These are phyloP conservation scores for Bryconaethiops microstoma DNA, from an alignment of 2,797 vertebrate genomes.

Conservation along the genomic window DNA sequence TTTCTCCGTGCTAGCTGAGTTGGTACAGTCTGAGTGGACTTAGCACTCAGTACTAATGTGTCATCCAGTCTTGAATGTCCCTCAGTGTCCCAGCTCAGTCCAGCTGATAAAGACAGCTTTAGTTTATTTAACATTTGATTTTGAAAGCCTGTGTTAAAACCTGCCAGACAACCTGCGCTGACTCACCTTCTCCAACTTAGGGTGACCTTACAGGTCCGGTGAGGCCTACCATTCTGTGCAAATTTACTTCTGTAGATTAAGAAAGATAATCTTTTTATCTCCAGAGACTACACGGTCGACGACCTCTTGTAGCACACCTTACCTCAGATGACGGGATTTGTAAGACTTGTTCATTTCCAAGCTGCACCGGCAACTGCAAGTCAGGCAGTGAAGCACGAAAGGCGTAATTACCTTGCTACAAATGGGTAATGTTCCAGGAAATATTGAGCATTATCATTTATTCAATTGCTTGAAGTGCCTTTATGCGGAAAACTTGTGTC, in stretches of 20 bases:
- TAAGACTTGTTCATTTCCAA: not conserved
- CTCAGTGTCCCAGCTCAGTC: not conserved
- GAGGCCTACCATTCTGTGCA: not conserved
- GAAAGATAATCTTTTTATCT: not conserved
- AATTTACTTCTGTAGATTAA: not conserved
- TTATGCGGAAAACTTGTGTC: not conserved
- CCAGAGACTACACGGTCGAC: not conserved
- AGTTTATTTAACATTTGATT: not conserved
- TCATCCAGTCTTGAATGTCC: not conserved
- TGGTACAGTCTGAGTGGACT: conserved; percentile 24
- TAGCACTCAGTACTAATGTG: conserved; percentile 13
- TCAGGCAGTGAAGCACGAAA: not conserved
- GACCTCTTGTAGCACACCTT: not conserved
- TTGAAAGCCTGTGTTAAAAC: not conserved
- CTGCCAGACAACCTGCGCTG: not conserved
- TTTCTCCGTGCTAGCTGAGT: not conserved
- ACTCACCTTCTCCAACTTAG: not conserved
- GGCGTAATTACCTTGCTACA: not conserved
- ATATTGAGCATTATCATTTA: not conserved
- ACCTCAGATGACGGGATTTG: not conserved
- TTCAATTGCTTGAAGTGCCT: not conserved
- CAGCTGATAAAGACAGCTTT: conserved; percentile 19
- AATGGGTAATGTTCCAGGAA: not conserved
- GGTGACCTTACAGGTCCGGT: not conserved
- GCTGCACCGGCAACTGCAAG: not conserved